Evolutionary conservation across 2,888 invertebrate species (phyloP).

Genomic region (Pseudococcus jackbeardsleyi): DNA sequence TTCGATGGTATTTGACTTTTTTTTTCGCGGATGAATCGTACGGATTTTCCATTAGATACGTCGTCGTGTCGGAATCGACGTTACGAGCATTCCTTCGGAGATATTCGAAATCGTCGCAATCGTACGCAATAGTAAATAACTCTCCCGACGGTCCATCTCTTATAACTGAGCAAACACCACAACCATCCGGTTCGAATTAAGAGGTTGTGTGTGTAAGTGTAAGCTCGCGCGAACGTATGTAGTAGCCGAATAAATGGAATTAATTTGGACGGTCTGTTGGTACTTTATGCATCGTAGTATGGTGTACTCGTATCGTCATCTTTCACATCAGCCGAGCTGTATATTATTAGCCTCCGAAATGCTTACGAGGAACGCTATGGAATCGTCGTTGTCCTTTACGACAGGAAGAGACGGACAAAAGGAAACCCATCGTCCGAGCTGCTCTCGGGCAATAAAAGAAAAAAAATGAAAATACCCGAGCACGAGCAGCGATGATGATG

Average conservation of each 20-base stretch:
- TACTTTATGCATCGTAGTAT: not conserved
- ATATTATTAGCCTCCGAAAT: not conserved
- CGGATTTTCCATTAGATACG: not conserved
- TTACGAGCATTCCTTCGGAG: not conserved
- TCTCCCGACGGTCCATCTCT: not conserved
- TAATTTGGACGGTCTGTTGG: not conserved
- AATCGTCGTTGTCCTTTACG: not conserved
- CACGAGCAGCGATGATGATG: not conserved
- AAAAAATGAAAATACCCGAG: not conserved
- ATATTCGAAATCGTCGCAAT: not conserved
- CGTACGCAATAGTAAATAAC: not conserved
- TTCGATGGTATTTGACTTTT: not conserved
- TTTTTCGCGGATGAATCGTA: not conserved
- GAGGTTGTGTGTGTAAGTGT: not conserved
- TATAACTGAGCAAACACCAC: not conserved
- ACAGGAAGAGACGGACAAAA: not conserved
- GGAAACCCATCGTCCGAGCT: not conserved
- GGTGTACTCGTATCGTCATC: too few species aligned
- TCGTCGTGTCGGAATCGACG: not conserved
- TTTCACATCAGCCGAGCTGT: not conserved
- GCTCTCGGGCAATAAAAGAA: not conserved
- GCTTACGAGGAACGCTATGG: not conserved
- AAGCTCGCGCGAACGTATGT: not conserved
- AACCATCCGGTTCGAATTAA: not conserved
- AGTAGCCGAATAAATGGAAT: not conserved